Evolutionary conservation across 2,888 invertebrate species (phyloP).

Genomic region (Pterobdella sp.): DNA sequence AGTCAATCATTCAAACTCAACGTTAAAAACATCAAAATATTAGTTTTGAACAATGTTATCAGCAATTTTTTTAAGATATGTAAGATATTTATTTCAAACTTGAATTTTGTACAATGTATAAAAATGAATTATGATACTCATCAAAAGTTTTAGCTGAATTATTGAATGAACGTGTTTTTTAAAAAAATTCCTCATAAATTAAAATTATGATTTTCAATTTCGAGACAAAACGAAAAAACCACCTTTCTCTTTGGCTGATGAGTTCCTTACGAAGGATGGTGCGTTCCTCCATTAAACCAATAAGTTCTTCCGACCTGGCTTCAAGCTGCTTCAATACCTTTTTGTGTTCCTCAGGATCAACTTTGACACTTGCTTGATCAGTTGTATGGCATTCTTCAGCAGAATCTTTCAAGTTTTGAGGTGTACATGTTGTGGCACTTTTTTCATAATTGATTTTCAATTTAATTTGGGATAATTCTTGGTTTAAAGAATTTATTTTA

Average conservation of each 20-base stretch:
- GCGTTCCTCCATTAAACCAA: slow-evolving; percentile 19
- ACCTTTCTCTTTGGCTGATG: slow-evolving; percentile 21
- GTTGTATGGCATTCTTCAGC: background rate
- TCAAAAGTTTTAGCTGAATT: too few species aligned
- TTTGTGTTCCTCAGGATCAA: slow-evolving; percentile 10
- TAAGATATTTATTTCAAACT: too few species aligned
- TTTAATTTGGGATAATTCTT: background rate
- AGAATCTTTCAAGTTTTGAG: background rate
- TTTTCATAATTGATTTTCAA: background rate
- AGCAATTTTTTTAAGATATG: too few species aligned
- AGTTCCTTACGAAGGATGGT: slow-evolving; percentile 23
- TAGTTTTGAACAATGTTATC: too few species aligned
- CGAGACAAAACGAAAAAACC: too few species aligned
- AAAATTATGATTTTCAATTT: too few species aligned
- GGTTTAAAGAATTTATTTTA: background rate
- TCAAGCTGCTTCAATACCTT: slow-evolving; percentile 19
- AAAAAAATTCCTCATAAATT: too few species aligned
- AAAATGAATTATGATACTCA: too few species aligned
- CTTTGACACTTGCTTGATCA: background rate
- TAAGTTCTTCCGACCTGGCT: slow-evolving; percentile 9
- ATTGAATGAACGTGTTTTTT: too few species aligned
- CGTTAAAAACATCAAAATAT: background rate
- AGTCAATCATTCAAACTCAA: background rate
- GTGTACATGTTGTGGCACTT: background rate
- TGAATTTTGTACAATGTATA: too few species aligned